phyloP scores from a whole-genome alignment of 2,797 vertebrate genomes.

The Melanotaenia parkinsoni region DNA sequence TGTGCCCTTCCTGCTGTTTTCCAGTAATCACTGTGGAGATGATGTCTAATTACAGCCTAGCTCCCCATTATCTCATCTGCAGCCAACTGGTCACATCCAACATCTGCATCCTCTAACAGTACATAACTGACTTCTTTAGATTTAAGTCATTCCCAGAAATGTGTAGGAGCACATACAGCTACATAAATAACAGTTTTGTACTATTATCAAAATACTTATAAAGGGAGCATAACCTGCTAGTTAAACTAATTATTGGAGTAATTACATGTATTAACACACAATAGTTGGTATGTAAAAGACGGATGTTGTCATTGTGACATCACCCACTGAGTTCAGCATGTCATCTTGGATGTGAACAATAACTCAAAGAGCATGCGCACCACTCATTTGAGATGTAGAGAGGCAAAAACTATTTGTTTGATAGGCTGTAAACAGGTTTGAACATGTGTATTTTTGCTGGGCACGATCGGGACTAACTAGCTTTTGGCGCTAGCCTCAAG shows the following conservation, averaged over 20 bases:
- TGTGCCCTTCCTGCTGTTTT: constrained; percentile 9
- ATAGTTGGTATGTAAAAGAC: background rate
- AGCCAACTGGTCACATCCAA: constrained; percentile 12
- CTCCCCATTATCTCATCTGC: constrained; percentile 38
- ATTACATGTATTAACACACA: background rate
- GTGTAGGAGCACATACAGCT: background rate
- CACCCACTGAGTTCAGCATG: background rate
- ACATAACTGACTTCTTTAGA: constrained; percentile 40
- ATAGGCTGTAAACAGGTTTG: background rate
- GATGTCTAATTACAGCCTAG: constrained; percentile 36
- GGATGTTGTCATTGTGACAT: background rate
- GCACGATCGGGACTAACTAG: background rate
- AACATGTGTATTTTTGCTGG: background rate
- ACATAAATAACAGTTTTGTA: background rate
- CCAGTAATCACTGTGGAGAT: constrained; percentile 27
- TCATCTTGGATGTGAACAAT: background rate
- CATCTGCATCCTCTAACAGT: constrained; percentile 28
- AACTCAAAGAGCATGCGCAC: background rate
- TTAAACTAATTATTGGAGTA: background rate
- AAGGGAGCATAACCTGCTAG: background rate
- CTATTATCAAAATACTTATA: background rate
- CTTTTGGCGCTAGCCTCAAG: background rate
- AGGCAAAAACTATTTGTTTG: background rate
- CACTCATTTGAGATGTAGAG: background rate
- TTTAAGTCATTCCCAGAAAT: constrained; percentile 12